A percentile compares a stretch with the other conserved stretches of the same genome.
Evolutionary conservation across 2,888 invertebrate species (phyloP).

Genomic region (Andrena dorsata): DNA sequence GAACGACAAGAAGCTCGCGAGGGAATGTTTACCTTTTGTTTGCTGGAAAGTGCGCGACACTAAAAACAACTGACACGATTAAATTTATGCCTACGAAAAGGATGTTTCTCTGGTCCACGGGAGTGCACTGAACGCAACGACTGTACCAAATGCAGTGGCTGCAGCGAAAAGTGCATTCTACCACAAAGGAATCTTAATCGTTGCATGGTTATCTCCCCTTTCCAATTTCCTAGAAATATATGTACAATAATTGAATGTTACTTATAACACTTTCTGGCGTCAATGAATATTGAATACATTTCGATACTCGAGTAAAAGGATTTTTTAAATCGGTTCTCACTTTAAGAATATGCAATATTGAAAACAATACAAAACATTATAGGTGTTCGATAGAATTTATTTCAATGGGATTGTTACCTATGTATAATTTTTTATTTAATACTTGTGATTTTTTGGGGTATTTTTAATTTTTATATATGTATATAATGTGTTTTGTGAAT

Average conservation of each 20-base stretch:
- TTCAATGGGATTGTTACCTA: too few relatives aligned
- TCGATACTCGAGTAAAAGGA: not conserved
- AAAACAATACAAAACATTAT: too few relatives aligned
- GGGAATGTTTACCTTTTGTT: constrained; percentile 49
- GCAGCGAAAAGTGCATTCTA: not conserved
- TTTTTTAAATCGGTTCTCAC: too few relatives aligned
- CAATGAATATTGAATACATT: not conserved
- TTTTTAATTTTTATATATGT: too few relatives aligned
- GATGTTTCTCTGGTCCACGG: constrained; percentile 7
- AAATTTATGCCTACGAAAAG: constrained; percentile 35
- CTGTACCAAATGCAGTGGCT: constrained; percentile 8
- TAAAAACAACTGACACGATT: constrained; percentile 32
- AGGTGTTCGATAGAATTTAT: too few relatives aligned
- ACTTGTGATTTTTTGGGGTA: too few relatives aligned
- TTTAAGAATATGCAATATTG: too few relatives aligned
- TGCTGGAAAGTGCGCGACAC: constrained; percentile 39
- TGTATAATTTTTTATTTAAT: too few relatives aligned
- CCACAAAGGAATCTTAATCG: constrained; percentile 8
- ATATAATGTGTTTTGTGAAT: too few relatives aligned
- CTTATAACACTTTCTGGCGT: not conserved
- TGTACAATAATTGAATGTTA: not conserved
- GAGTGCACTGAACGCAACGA: constrained; percentile 4
- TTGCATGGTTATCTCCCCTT: not conserved
- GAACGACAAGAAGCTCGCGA: constrained; percentile 29
- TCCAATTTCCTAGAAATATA: constrained; percentile 6